Evolutionary conservation across 2,888 invertebrate species (phyloP).

Genomic region (Daptonema setosum): DNA sequence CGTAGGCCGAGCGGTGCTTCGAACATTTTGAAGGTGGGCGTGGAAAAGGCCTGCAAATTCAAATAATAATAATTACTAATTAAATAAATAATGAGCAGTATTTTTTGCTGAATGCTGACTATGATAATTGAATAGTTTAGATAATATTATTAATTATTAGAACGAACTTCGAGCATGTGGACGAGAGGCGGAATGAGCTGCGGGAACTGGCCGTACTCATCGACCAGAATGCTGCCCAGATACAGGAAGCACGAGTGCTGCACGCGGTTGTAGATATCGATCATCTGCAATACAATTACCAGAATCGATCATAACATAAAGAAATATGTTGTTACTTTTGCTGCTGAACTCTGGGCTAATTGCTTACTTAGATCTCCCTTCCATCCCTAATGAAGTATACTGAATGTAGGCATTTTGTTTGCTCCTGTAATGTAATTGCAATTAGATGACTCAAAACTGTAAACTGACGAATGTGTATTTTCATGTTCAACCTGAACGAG

Average conservation of each 20-base stretch:
- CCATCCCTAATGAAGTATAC: no score
- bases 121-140: no score
- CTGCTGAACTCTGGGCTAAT: no score
- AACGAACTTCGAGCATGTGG: slow-evolving; percentile 53
- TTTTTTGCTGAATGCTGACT: not conserved
- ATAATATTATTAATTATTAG: no score
- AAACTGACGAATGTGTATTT: not conserved
- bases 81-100: no score
- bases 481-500: slow-evolving; percentile 49
- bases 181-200: slow-evolving; percentile 56
- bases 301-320: not conserved
- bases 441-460: no score
- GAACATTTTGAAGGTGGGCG: slow-evolving; percentile 40
- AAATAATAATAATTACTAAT: slow-evolving; percentile 2
- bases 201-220: slow-evolving; percentile 49
- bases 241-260: slow-evolving; percentile 70
- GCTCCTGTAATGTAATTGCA: no score
- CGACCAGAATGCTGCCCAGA: slow-evolving; percentile 61
- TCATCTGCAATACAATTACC: slow-evolving; percentile 36
- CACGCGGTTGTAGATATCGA: slow-evolving; percentile 47
- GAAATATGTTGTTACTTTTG: no score
- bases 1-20: slow-evolving; percentile 54
- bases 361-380: no score
- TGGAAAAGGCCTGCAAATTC: slow-evolving; percentile 29
- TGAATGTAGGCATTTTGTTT: no score